phyloP scores from a whole-genome alignment of 2,888 invertebrate genomes.

The Lamellibrachia satsuma region DNA sequence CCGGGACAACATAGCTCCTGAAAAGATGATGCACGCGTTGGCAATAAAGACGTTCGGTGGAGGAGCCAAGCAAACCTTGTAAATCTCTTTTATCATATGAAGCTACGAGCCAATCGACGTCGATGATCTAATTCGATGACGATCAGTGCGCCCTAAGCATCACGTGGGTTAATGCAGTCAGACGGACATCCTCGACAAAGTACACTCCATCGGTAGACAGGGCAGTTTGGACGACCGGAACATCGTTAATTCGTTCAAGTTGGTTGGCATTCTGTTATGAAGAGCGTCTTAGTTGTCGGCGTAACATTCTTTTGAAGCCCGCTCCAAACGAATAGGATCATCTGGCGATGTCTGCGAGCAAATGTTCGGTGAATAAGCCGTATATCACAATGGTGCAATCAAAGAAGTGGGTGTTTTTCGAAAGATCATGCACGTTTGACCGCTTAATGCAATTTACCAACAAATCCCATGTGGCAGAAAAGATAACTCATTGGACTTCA shows the following conservation, averaged over 20 bases:
- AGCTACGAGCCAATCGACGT: background rate
- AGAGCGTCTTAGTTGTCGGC: background rate
- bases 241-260: background rate
- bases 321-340: background rate
- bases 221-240: background rate
- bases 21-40: background rate
- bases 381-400: background rate
- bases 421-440: background rate
- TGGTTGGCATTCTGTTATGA: background rate
- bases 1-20: background rate
- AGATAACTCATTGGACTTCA: background rate
- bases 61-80: background rate
- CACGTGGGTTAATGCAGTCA: background rate
- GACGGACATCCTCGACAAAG: background rate
- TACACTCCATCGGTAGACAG: background rate
- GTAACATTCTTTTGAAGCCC: background rate
- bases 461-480: background rate
- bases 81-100: background rate
- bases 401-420: background rate
- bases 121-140: background rate
- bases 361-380: background rate
- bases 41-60: background rate
- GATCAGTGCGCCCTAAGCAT: background rate
- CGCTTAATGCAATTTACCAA: background rate
- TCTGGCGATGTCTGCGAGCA: background rate